Base-by-base conservation (phyloP, 2,888 invertebrate species). In the Scaptomyza reducta region DNA sequence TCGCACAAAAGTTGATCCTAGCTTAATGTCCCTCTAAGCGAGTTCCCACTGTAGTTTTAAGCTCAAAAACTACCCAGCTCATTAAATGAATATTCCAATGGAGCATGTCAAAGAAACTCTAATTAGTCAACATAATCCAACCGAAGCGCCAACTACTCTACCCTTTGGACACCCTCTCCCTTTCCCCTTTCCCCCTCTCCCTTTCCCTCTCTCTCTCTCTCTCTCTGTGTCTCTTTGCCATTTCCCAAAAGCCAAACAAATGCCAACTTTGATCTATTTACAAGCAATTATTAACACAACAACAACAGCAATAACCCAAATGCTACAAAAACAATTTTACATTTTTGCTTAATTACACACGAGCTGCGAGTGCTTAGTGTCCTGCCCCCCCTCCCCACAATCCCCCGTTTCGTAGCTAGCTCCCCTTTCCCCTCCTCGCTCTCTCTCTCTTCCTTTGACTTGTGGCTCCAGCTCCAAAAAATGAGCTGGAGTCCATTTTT, bases 321-420 rank as follows among this genome's bases (percentile, higher is more conserved):
- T 5, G 3, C 18, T n/a, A 49, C 14, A 49, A 70, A 70, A 85
- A 79, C 78, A 71, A 72, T 86, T 83, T 78, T 68, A 80, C 76
- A 82, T 82, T 82, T 82, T 82, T 82, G 82, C 82, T 82, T 82
- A 82, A 82, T 82, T 82, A 82, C 86, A 82, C 82, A 82, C 82
- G 67, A 79, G 79, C 67, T 54, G 7, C 16, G 10, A 7, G 33
- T 33, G 35, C 16, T 58, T 38, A 38, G 38, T 14, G 6, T n/a
- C 14, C 6, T 22, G 5, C 55, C 2, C 31, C 29, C 42, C 14
- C 25, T 6, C 3, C 29, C 14, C 1, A 29, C 33, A 60, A 35
- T 41, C 42, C 14, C 42, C 25, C 47, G 22, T 56, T 50, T 54
- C 54, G 50, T 31, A 51, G 13, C 5, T 31, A 31, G 31, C 31